These are phyloP conservation scores for Atta texana DNA, from an alignment of 1,140 invertebrate species.

Conservation along the genomic window DNA sequence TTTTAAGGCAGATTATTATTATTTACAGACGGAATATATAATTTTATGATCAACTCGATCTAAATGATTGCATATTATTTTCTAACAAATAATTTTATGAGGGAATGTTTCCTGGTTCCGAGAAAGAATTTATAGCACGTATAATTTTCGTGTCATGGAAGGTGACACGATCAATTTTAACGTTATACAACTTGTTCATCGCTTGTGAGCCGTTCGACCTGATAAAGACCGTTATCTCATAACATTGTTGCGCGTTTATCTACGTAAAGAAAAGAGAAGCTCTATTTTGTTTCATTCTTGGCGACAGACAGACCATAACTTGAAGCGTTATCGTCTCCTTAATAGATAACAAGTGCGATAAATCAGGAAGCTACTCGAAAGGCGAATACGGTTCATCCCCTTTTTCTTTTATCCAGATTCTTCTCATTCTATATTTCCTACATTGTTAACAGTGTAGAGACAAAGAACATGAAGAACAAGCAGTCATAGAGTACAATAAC, in stretches of 20 bases:
- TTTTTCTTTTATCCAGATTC: not conserved
- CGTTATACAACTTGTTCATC: slow-evolving; percentile 33
- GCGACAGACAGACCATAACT: slow-evolving; percentile 40
- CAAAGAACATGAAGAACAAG: not conserved
- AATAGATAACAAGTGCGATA: slow-evolving; percentile 41
- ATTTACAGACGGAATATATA: not conserved
- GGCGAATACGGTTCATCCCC: not conserved
- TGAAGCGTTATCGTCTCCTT: slow-evolving; percentile 10
- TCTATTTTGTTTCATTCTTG: slow-evolving; percentile 24
- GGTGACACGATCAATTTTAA: not conserved
- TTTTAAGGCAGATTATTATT: not conserved
- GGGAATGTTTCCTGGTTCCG: not conserved
- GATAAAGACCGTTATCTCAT: slow-evolving; percentile 45
- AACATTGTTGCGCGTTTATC: slow-evolving; percentile 22
- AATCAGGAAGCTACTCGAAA: not conserved
- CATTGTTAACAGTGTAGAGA: not conserved
- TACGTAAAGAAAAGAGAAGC: not conserved
- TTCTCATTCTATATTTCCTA: not conserved
- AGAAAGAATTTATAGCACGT: not conserved
- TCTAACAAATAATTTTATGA: not conserved
- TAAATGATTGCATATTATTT: slow-evolving; percentile 1
- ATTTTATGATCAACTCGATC: not conserved
- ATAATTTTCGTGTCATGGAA: not conserved
- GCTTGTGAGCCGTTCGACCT: not conserved
- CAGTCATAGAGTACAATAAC: not conserved